These are phyloP conservation scores for Pseudococcus viburni DNA, from an alignment of 2,888 invertebrate species.

Conservation along the genomic window DNA sequence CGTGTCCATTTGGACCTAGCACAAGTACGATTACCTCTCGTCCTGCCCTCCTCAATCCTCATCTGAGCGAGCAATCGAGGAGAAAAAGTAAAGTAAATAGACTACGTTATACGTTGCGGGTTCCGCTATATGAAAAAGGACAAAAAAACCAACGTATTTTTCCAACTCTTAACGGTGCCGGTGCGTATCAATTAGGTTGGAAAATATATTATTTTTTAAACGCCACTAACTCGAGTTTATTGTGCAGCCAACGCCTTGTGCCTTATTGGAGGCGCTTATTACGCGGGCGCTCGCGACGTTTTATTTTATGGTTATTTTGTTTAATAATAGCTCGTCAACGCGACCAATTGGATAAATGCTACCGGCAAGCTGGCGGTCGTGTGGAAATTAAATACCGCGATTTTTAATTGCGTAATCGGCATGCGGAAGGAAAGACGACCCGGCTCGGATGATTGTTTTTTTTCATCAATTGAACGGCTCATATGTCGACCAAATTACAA, in stretches of 20 bases:
- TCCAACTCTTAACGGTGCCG: not conserved
- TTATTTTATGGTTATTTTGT: not conserved
- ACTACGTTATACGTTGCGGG: not conserved
- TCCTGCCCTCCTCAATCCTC: not conserved
- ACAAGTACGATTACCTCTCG: not conserved
- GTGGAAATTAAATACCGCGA: not conserved
- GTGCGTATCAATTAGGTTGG: conserved; percentile 8
- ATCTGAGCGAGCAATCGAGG: not conserved
- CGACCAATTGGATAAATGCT: conserved; percentile 12
- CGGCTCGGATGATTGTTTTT: too few relatives aligned
- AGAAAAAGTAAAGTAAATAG: conserved; percentile 3
- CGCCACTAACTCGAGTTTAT: not conserved
- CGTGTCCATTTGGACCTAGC: not conserved
- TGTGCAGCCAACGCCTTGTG: not conserved
- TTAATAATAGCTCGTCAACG: conserved; percentile 5
- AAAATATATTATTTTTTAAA: conserved; percentile 6
- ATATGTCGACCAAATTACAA: too few relatives aligned
- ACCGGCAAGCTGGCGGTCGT: not conserved
- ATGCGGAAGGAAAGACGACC: not conserved
- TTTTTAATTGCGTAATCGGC: not conserved
- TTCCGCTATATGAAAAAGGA: not conserved
- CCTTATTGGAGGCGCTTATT: not conserved
- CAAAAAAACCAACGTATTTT: not conserved
- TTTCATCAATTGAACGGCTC: too few relatives aligned
- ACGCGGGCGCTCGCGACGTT: not conserved